Base-by-base conservation (phyloP, 2,113 vertebrate genomes). In the Prunella himalayana region DNA sequence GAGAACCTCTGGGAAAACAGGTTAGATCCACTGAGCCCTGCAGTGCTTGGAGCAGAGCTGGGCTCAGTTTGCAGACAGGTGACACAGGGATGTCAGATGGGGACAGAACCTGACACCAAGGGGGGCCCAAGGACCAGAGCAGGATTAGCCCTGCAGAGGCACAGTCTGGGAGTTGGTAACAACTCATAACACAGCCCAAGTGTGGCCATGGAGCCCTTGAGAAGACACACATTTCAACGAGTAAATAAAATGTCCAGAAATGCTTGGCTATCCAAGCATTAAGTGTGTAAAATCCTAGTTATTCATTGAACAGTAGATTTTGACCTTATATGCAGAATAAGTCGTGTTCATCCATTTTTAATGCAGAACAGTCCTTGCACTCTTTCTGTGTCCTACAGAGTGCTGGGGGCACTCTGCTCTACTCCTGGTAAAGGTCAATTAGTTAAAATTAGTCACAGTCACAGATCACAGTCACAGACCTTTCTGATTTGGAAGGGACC, bases 341-440 rank as follows among this genome's bases (percentile, higher is more conserved):
- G 30, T 91, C 68, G 22, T 42, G 63, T 30, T 95, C 59, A 85
- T 78, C 42, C 35, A 50, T 51, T 90, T 91, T 90, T 80, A 89
- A 88, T 69, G 56, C 25, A n/a, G 57, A 61, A 64, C n/a, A n/a
- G 57, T 27, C 54, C 51, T 63, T 57, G 35, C 28, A 50, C 35
- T 59, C 44, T 41, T 51, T 30, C 47, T 37, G 21, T 54, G 70
- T 71, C 54, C 60, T 78, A 78, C 23, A 15, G 23, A 51, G 47
- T 47, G 65, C 84, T 68, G 53, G 53, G 49, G 73, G 49, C 65
- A 68, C 61, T 76, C 64, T 50, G 35, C 49, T 71, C 23, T 59
- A 44, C 41, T 64, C 41, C 51, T 89, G 33, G 39, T 45, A 95
- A 94, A 97, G 73, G 81, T 82, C 61, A 91, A n/a, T 51, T 53